phyloP scores from a whole-genome alignment of 2,113 vertebrate species.

The Semnopithecus entellus region DNA sequence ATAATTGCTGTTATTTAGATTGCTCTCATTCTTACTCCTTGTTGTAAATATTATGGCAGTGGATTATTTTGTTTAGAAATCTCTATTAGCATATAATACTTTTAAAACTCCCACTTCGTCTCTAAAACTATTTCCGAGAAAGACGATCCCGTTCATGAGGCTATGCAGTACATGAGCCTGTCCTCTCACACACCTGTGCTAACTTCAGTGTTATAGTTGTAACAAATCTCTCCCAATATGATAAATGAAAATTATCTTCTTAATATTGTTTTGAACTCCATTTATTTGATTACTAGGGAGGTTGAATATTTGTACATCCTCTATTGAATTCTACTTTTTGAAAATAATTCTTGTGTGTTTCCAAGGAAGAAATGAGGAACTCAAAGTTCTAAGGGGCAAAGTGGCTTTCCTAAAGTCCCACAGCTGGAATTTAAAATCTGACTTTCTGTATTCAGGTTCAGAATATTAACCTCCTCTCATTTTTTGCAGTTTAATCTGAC shows the following conservation, averaged over 20 bases:
- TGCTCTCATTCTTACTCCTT: background rate
- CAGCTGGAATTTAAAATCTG: background rate
- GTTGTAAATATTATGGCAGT: background rate
- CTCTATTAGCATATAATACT: background rate
- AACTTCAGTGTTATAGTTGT: background rate
- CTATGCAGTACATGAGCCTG: background rate
- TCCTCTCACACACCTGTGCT: background rate
- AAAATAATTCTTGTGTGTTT: background rate
- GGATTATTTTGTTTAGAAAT: background rate
- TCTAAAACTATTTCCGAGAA: background rate
- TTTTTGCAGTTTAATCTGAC: background rate
- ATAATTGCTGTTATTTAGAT: background rate
- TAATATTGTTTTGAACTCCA: background rate
- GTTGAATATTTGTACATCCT: background rate
- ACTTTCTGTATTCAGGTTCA: background rate
- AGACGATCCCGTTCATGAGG: background rate
- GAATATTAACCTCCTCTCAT: background rate
- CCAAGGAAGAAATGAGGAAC: conserved; percentile 2
- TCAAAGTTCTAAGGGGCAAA: background rate
- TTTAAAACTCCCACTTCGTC: background rate
- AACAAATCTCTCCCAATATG: background rate
- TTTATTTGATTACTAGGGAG: background rate
- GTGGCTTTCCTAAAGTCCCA: background rate
- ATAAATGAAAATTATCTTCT: background rate
- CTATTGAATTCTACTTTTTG: background rate